Conservation (phyloP, 2,113 vertebrate genomes). For the Urocolius indicus region DNA sequence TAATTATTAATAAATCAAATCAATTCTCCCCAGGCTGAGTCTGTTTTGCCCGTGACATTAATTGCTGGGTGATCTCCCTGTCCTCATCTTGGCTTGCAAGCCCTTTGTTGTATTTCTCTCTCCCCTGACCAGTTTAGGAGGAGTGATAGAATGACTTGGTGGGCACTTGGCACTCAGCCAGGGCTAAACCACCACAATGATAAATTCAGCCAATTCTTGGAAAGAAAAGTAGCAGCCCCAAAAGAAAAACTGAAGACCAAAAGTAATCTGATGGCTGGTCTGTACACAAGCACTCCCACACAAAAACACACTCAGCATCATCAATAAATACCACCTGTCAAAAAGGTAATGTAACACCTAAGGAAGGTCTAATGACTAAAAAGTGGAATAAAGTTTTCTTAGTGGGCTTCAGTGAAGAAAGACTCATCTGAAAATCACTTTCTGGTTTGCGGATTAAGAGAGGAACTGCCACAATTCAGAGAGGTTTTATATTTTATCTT, state of each 20-base stretch:
- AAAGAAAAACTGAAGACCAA: background rate
- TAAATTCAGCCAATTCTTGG: background rate
- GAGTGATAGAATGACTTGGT: too few relatives aligned
- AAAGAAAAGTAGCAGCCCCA: background rate
- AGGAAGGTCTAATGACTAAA: background rate
- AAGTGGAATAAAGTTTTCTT: background rate
- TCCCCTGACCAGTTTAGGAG: too few relatives aligned
- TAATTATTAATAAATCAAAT: too few relatives aligned
- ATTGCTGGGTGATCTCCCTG: too few relatives aligned
- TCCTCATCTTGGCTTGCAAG: too few relatives aligned
- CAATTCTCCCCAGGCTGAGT: too few relatives aligned
- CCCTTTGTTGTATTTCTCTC: too few relatives aligned
- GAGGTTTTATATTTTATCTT: background rate
- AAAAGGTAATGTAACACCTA: background rate
- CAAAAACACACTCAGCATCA: background rate
- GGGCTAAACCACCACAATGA: background rate
- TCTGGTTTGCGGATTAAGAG: background rate
- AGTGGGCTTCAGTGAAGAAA: background rate
- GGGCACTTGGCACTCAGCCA: too few relatives aligned
- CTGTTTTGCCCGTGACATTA: too few relatives aligned
- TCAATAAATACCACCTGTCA: background rate
- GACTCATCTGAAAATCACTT: background rate
- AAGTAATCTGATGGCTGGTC: background rate
- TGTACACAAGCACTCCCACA: rapidly evolving
- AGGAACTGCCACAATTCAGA: rapidly evolving